Percentiles rank a stretch among this genome's conserved stretches.
Conservation (phyloP, 2,888 invertebrate species). For the Stenoptilia bipunctidactyla region DNA sequence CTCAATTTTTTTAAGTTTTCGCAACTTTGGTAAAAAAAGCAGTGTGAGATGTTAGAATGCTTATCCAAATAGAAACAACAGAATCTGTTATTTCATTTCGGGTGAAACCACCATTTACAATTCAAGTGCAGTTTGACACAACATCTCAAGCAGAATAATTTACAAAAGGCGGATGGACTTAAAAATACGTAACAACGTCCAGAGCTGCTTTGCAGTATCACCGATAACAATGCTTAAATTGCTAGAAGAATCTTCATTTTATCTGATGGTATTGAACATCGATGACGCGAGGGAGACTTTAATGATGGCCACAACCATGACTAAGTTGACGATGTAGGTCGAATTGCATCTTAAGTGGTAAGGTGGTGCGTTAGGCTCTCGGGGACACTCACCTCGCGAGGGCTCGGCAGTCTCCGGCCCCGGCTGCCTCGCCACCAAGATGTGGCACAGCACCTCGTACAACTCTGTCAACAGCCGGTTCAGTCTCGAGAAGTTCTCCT, state of each 20-base stretch:
- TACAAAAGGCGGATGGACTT: constrained; percentile 50
- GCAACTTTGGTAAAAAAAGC: constrained; percentile 40
- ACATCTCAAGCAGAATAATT: constrained; percentile 43
- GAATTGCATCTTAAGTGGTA: constrained; percentile 71
- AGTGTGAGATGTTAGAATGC: constrained; percentile 36
- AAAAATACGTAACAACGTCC: constrained; percentile 67
- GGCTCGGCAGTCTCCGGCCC: constrained; percentile 57
- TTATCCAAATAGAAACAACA: constrained; percentile 24
- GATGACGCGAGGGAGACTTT: constrained; percentile 65
- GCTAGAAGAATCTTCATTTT: constrained; percentile 48
- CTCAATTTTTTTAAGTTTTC: constrained; percentile 48
- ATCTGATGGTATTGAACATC: constrained; percentile 68
- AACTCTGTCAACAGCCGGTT: constrained; percentile 69
- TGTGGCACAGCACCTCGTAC: constrained; percentile 69
- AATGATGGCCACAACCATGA: constrained; percentile 66
- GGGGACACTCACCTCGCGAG: constrained; percentile 68
- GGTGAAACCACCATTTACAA: constrained; percentile 57
- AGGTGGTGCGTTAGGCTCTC: constrained; percentile 63
- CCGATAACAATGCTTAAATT: constrained; percentile 64
- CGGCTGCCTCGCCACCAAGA: constrained; percentile 65
- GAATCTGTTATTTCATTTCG: constrained; percentile 30
- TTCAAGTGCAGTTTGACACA: constrained; percentile 70
- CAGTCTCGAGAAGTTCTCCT: constrained; percentile 69
- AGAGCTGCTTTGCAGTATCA: constrained; percentile 65
- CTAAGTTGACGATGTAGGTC: constrained; percentile 69